Evolutionary conservation across 2,113 vertebrate genomes (phyloP), one percentile per base, ranked within the genome.

Genomic region (Semnornis frantzii): DNA sequence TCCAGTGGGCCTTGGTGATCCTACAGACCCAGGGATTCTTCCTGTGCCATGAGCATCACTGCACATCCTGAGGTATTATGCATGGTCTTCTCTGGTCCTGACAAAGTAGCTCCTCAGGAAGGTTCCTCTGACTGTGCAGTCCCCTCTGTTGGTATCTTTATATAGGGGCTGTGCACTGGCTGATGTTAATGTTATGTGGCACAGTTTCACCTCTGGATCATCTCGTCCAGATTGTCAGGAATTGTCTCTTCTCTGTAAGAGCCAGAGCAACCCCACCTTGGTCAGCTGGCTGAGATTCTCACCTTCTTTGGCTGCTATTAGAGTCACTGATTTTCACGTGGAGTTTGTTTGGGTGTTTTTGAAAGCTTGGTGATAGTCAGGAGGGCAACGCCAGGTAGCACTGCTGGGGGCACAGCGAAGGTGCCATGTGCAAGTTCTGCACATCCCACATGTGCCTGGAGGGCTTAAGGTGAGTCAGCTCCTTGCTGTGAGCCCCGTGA

Each of bases 1-100:
- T 65, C 75, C 50, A 60, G 42, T 50, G 46, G 12, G 39, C 44
- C 0, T 0, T 58, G 78, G 59, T 2, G 5, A 17, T 31, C 1
- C 1, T 34, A 15, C 1, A 2, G 28, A 87, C 4, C 15, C 23
- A 27, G 39, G 63, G 42, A 34, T 44, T 66, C 55, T 28, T 71
- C 78, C 85, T 87, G 34, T 60, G 34, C 34, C 27, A 39, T 27
- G 33, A 86, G 21, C 57, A 88, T 37, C 48, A 17, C 0, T 3
- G 4, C 18, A 15, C 12, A 55, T 75, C 28, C 62, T 42, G 62
- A 25, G 15, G 7, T 69, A 25, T 70, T 70, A 27, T 44, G 15
- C 6, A 2, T n/a, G 6, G 9, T 20, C 6, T 70, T 81, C 57
- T 78, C 65, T 60, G 39, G 5, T 48, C 62, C 78, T 57, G 42